Evolutionary conservation across 2,113 vertebrate genomes (phyloP).

Genomic region (Oenanthe melanoleuca): DNA sequence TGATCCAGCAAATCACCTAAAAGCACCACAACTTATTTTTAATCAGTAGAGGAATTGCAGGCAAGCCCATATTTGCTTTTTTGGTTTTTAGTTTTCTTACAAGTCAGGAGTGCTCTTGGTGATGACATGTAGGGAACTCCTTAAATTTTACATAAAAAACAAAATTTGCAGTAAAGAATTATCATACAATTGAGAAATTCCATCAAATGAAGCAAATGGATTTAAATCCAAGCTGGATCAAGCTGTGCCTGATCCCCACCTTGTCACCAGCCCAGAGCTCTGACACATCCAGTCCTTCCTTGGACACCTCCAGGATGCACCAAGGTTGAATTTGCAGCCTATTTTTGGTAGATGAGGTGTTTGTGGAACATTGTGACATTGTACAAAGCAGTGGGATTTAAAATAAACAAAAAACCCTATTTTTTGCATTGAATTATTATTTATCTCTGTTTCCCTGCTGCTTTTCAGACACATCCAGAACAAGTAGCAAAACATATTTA

Average conservation of each 20-base stretch:
- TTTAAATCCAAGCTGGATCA: not conserved
- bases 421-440: not conserved
- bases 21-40: accelerated
- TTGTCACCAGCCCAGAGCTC: not conserved
- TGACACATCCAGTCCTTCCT: not conserved
- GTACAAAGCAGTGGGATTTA: not conserved
- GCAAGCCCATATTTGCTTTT: not conserved
- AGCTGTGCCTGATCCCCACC: no score
- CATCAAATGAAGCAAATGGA: not conserved
- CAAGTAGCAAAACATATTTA: not conserved
- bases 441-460: not conserved
- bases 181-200: not conserved
- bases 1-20: not conserved
- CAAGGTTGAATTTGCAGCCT: not conserved
- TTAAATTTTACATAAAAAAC: not conserved
- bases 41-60: not conserved
- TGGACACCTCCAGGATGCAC: not conserved
- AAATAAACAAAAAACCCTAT: not conserved
- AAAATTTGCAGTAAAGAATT: not conserved
- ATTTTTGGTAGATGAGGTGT: not conserved
- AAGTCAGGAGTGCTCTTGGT: not conserved
- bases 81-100: not conserved
- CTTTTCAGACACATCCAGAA: not conserved
- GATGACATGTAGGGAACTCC: not conserved
- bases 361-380: not conserved